Evolutionary conservation across 2,113 vertebrate genomes (phyloP).

Genomic region (Candoia aspera): DNA sequence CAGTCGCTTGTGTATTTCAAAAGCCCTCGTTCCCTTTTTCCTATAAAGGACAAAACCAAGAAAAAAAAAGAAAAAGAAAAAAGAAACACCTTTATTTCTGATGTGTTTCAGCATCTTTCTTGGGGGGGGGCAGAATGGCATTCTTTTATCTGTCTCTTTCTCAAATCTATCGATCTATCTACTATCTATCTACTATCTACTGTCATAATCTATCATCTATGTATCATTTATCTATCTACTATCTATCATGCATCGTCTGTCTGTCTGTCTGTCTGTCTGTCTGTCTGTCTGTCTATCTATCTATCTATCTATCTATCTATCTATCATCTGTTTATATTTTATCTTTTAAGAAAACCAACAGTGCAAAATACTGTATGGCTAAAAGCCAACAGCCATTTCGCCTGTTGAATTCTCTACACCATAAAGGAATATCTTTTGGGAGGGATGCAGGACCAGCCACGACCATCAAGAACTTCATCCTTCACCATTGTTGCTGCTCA

Average conservation of each 20-base stretch:
- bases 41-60: conserved; percentile 4
- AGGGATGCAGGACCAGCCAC: background rate
- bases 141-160: background rate
- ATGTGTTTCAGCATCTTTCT: background rate
- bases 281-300: no score
- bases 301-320: no score
- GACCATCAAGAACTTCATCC: background rate
- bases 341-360: background rate
- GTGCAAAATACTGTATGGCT: background rate
- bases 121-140: background rate
- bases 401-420: background rate
- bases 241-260: no score
- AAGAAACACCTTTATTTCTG: background rate
- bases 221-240: no score
- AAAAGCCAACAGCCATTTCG: background rate
- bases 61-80: background rate
- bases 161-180: no score
- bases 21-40: conserved; percentile 7
- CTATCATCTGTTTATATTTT: no score
- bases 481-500: background rate
- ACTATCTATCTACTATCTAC: no score
- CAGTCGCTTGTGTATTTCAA: conserved; percentile 3
- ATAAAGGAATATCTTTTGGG: background rate
- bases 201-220: no score
- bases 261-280: no score